These are phyloP conservation scores for Entomobrya proxima DNA, from an alignment of 2,888 invertebrate genomes.

Conservation along the genomic window DNA sequence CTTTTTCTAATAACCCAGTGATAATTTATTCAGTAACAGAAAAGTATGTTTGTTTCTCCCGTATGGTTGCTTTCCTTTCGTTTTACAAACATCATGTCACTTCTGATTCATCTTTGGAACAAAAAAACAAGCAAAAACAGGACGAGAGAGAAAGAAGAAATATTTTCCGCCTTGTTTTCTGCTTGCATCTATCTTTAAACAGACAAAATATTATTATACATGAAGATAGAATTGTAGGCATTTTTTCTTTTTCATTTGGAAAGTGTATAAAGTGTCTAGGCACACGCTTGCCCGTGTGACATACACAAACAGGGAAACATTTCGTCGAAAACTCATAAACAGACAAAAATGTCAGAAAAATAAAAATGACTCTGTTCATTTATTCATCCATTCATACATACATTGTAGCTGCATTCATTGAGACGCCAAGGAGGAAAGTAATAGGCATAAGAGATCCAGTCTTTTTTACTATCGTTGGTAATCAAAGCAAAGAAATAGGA, in stretches of 20 bases:
- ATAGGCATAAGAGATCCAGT: not conserved
- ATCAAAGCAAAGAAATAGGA: conserved; percentile 67
- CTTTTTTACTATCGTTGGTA: conserved; percentile 47
- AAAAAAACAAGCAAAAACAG: no score
- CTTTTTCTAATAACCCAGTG: not conserved
- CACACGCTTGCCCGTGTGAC: not conserved
- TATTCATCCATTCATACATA: conserved; percentile 61
- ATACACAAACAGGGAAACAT: not conserved
- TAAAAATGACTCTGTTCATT: conserved; percentile 56
- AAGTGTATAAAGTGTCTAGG: not conserved
- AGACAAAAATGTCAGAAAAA: conserved; percentile 59
- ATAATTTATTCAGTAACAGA: conserved; percentile 24
- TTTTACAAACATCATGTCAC: not conserved
- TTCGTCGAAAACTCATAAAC: conserved; percentile 61
- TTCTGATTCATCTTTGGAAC: conserved; percentile 22
- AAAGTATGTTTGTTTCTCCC: not conserved
- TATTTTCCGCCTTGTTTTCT: conserved; percentile 11
- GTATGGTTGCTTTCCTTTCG: not conserved
- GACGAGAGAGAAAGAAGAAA: not conserved
- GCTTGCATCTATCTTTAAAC: conserved; percentile 8
- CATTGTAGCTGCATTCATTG: not conserved
- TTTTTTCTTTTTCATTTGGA: not conserved
- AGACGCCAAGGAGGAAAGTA: not conserved
- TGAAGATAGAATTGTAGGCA: no score
- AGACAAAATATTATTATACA: not conserved